Percentiles rank a stretch among this genome's conserved stretches.
Conservation (phyloP, 1,140 invertebrate species). For the Rhyzopertha dominica region DNA sequence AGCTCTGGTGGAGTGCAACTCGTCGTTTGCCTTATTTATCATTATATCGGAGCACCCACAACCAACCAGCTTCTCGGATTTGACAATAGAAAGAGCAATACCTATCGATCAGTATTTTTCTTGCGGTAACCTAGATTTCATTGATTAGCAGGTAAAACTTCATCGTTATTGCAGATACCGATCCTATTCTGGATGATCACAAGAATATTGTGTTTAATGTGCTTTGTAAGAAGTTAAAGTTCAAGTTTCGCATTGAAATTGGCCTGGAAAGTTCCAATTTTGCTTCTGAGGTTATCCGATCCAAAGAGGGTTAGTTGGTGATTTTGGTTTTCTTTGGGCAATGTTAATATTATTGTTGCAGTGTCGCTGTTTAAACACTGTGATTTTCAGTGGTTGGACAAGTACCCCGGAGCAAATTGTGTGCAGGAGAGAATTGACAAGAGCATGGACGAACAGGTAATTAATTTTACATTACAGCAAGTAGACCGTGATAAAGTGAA, state of each 20-base stretch:
- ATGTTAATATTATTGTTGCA: slow-evolving; percentile 24
- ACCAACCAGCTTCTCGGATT: slow-evolving; percentile 62
- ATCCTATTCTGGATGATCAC: slow-evolving; percentile 48
- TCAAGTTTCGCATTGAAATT: slow-evolving; percentile 60
- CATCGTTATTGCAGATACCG: slow-evolving; percentile 49
- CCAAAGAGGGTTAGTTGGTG: slow-evolving; percentile 50
- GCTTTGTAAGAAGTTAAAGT: slow-evolving; percentile 51
- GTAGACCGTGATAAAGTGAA: too few relatives aligned
- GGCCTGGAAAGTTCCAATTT: slow-evolving; percentile 60
- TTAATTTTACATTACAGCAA: too few relatives aligned
- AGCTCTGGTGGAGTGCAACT: slow-evolving; percentile 61
- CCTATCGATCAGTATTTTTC: slow-evolving; percentile 71
- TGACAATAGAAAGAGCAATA: slow-evolving; percentile 66
- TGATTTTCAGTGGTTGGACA: slow-evolving; percentile 37
- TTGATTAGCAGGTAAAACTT: slow-evolving; percentile 3
- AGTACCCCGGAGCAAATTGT: slow-evolving; percentile 32
- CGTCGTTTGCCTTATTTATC: slow-evolving; percentile 60
- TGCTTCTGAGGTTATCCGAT: slow-evolving; percentile 47
- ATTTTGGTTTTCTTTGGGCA: slow-evolving; percentile 3
- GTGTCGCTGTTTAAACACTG: slow-evolving; percentile 23
- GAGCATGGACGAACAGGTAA: too few relatives aligned
- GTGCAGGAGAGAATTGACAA: too few relatives aligned
- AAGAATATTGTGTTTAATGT: slow-evolving; percentile 58
- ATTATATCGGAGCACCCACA: slow-evolving; percentile 55
- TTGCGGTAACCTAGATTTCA: slow-evolving; percentile 72